These are phyloP conservation scores for Cebidichthys violaceus DNA, from an alignment of 2,113 vertebrate species.

Conservation along the genomic window DNA sequence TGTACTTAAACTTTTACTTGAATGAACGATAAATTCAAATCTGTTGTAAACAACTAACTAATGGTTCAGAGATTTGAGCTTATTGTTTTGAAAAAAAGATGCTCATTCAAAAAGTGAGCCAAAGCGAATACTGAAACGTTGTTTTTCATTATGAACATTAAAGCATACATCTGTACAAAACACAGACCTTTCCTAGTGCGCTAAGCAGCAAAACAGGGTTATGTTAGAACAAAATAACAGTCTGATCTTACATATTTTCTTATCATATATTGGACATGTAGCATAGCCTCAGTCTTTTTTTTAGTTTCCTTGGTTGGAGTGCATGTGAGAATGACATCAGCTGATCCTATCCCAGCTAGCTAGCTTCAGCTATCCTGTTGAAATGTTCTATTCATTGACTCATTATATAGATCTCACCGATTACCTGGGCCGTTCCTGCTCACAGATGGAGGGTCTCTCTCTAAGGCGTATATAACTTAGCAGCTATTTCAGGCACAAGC, in stretches of 20 bases:
- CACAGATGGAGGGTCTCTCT: slow-evolving; percentile 35
- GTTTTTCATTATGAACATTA: too few species aligned
- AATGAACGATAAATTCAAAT: too few species aligned
- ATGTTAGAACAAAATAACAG: not conserved
- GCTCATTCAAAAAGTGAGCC: too few species aligned
- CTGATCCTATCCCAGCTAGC: not conserved
- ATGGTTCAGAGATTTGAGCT: too few species aligned
- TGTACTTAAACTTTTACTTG: too few species aligned
- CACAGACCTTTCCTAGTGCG: too few species aligned
- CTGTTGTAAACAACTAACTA: too few species aligned
- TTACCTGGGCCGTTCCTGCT: slow-evolving; percentile 23
- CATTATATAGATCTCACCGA: slow-evolving; percentile 41
- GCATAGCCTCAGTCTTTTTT: not conserved
- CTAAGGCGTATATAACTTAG: slow-evolving; percentile 38
- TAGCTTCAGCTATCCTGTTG: not conserved
- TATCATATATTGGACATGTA: not conserved
- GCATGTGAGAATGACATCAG: not conserved
- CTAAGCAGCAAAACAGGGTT: too few species aligned
- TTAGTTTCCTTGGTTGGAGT: not conserved
- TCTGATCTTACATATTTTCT: not conserved
- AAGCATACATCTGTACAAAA: too few species aligned
- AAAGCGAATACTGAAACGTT: too few species aligned
- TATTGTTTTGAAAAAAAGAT: too few species aligned
- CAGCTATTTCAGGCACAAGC: slow-evolving; percentile 68
- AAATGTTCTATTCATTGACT: slow-evolving; percentile 14